A percentile compares a stretch with the other conserved stretches of the same genome.
Conservation (phyloP, 2,113 vertebrate genomes). For the Anhinga anhinga region DNA sequence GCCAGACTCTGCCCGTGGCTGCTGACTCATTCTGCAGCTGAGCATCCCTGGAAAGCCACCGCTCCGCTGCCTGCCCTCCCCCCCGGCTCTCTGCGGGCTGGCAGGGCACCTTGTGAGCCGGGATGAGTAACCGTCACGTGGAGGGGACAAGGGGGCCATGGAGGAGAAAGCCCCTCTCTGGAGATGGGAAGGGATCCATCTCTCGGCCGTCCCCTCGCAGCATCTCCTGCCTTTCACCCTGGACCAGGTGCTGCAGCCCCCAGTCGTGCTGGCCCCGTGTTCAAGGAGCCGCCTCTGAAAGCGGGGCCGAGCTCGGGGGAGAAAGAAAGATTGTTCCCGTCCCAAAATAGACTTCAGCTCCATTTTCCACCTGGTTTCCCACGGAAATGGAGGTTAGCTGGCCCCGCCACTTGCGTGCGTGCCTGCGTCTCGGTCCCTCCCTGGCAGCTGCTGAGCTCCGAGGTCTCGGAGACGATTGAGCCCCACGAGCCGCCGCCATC, state of each 20-base stretch:
- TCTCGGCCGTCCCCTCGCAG: accelerated
- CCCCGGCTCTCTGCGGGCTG: not conserved
- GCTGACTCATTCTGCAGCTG: constrained; percentile 66
- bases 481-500: not conserved
- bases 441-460: not conserved
- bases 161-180: not conserved
- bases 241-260: not conserved
- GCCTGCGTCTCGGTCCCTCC: not conserved
- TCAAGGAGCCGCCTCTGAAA: not conserved
- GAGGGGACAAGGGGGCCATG: not conserved
- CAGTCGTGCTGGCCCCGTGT: accelerated
- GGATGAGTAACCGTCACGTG: not conserved
- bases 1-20: constrained; percentile 29
- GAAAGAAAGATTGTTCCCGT: accelerated
- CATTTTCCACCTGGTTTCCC: constrained; percentile 40
- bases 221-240: not conserved
- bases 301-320: not conserved
- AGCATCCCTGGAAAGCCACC: constrained; percentile 52
- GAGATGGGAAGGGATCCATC: not conserved
- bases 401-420: accelerated
- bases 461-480: accelerated
- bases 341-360: constrained; percentile 16
- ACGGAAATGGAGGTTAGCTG: not conserved
- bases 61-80: not conserved
- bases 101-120: constrained; percentile 41